A percentile compares a stretch with the other conserved stretches of the same genome.
These are phyloP conservation scores for Pongo abelii DNA, from an alignment of 2,113 vertebrate species.

Conservation along the genomic window DNA sequence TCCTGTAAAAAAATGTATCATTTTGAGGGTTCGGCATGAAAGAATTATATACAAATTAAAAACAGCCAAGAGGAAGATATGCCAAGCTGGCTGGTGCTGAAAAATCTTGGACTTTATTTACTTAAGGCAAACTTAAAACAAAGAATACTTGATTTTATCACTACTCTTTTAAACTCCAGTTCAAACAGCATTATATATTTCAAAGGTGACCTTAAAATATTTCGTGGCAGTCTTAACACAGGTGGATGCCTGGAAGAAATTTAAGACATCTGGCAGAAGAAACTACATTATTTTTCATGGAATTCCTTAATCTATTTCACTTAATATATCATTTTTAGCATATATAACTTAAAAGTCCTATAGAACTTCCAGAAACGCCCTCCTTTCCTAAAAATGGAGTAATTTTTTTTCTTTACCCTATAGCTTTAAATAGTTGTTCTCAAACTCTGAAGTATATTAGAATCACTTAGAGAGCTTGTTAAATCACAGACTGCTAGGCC, in stretches of 20 bases:
- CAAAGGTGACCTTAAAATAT: constrained; percentile 46
- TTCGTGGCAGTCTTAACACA: neutral
- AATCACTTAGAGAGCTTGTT: neutral
- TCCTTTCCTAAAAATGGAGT: neutral
- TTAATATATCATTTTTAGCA: constrained; percentile 8
- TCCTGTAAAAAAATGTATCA: neutral
- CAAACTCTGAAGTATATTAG: neutral
- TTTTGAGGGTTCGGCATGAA: neutral
- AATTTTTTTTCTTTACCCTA: neutral
- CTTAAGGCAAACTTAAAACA: neutral
- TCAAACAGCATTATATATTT: neutral
- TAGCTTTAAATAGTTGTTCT: neutral
- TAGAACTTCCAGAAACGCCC: neutral
- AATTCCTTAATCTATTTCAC: neutral
- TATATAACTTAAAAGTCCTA: neutral
- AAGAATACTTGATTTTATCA: neutral
- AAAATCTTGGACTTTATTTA: neutral
- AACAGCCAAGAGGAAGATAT: neutral
- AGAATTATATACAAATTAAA: neutral
- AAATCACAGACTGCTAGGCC: neutral
- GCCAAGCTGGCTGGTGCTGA: neutral
- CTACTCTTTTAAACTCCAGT: neutral
- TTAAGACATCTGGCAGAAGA: neutral
- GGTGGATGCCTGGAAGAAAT: neutral
- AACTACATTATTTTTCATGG: neutral